Evolutionary conservation across 2,113 vertebrate genomes (phyloP).

Genomic region (Tetraodon nigroviridis): DNA sequence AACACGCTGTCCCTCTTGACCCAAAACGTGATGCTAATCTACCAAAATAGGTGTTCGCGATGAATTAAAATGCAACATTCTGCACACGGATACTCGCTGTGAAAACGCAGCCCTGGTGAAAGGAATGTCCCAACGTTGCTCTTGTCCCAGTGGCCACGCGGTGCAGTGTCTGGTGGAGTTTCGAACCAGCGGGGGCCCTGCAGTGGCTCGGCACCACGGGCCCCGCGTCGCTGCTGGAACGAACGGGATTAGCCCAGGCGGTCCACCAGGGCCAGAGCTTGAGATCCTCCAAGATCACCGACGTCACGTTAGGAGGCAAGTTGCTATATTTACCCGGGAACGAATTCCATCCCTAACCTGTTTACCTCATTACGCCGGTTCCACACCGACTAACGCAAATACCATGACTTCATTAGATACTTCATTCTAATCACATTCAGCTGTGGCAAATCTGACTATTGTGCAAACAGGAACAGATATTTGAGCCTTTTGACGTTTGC

Average conservation of each 20-base stretch:
- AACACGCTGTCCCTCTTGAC: too few relatives aligned
- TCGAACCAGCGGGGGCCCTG: conserved; percentile 52
- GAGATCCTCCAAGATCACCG: conserved; percentile 59
- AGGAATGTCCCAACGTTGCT: background rate
- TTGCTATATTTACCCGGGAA: conserved; percentile 4
- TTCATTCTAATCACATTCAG: conserved; percentile 16
- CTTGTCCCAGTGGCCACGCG: conserved; percentile 63
- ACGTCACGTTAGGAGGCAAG: conserved; percentile 74
- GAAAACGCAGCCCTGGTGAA: too few relatives aligned
- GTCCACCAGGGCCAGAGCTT: conserved; percentile 32
- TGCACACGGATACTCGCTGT: too few relatives aligned
- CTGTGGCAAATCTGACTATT: conserved; percentile 10
- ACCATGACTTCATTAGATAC: conserved; percentile 22
- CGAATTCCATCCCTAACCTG: conserved; percentile 15
- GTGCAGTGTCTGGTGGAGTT: conserved; percentile 76
- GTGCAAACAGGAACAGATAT: background rate
- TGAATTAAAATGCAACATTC: too few relatives aligned
- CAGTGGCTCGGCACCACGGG: conserved; percentile 53
- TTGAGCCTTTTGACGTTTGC: background rate
- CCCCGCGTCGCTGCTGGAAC: conserved; percentile 55
- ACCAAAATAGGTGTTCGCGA: too few relatives aligned
- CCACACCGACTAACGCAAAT: conserved; percentile 10
- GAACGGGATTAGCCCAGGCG: conserved; percentile 51
- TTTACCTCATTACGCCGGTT: conserved; percentile 20
- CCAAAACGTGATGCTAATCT: too few relatives aligned